Percentiles rank a stretch among this genome's conserved stretches.
phyloP scores from a whole-genome alignment of 2,113 vertebrate species.

The Charadrius vociferus region DNA sequence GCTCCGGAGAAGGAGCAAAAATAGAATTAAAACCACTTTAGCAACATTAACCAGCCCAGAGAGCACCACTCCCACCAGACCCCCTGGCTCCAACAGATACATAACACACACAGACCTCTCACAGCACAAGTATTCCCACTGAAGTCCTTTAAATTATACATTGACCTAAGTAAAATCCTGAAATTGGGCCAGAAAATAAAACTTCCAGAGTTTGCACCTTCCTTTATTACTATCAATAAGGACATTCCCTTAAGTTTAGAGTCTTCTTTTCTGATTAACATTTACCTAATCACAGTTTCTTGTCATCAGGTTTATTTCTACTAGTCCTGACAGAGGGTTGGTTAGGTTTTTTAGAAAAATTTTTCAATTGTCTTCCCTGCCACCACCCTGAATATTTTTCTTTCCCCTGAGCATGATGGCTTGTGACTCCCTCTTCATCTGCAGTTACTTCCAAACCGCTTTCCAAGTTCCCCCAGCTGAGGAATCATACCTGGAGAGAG shows the following conservation, averaged over 20 bases:
- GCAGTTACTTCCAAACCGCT: not conserved
- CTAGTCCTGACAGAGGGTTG: not conserved
- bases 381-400: not conserved
- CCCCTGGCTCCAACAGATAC: not conserved
- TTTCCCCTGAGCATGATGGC: not conserved
- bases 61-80: not conserved
- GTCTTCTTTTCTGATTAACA: not conserved
- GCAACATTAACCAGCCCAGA: not conserved
- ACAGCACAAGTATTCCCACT: not conserved
- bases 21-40: constrained; percentile 10
- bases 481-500: not conserved
- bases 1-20: not conserved
- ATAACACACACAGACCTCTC: not conserved
- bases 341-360: not conserved
- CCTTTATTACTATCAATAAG: not conserved
- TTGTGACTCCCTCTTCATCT: not conserved
- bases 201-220: not conserved
- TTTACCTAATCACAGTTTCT: not conserved
- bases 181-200: not conserved
- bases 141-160: not conserved
- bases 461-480: not conserved
- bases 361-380: not conserved
- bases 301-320: not conserved
- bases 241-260: not conserved
- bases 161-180: not conserved